phyloP scores from a whole-genome alignment of 2,888 invertebrate genomes.

The Petrophora chlorosata region DNA sequence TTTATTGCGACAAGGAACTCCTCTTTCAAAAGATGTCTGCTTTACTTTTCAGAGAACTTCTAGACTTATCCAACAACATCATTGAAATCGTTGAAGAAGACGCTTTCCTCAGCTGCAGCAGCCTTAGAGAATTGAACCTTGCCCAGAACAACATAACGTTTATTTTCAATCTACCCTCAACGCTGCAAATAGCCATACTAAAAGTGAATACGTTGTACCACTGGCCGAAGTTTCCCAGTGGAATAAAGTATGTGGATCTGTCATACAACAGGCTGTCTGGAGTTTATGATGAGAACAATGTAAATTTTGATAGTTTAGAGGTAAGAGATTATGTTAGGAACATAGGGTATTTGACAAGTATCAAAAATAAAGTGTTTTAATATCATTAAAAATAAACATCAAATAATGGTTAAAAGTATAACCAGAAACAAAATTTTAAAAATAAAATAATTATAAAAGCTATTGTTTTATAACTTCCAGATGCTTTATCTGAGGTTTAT shows the following conservation, averaged over 20 bases:
- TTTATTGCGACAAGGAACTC: not conserved
- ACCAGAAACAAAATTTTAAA: too few species aligned
- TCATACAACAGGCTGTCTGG: constrained; percentile 70
- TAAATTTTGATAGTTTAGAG: constrained; percentile 69
- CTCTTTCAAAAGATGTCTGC: constrained; percentile 2
- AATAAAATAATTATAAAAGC: too few species aligned
- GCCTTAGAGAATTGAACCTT: constrained; percentile 72
- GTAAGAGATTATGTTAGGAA: constrained; percentile 51
- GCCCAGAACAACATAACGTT: constrained; percentile 76
- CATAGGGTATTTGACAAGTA: too few species aligned
- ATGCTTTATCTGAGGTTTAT: too few species aligned
- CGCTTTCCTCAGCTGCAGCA: constrained; percentile 62
- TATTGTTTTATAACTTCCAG: too few species aligned
- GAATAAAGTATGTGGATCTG: constrained; percentile 71
- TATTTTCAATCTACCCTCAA: constrained; percentile 64
- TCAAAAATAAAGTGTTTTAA: too few species aligned
- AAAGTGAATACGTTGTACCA: constrained; percentile 70
- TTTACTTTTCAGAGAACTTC: constrained; percentile 60
- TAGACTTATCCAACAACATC: constrained; percentile 75
- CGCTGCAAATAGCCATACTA: constrained; percentile 68
- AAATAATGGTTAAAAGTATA: too few species aligned
- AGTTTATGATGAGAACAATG: constrained; percentile 61
- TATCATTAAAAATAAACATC: too few species aligned
- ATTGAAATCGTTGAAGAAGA: constrained; percentile 74
- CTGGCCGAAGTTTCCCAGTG: constrained; percentile 72